Evolutionary conservation across 1,140 invertebrate species (phyloP).

Genomic region (Drosophila sp.): DNA sequence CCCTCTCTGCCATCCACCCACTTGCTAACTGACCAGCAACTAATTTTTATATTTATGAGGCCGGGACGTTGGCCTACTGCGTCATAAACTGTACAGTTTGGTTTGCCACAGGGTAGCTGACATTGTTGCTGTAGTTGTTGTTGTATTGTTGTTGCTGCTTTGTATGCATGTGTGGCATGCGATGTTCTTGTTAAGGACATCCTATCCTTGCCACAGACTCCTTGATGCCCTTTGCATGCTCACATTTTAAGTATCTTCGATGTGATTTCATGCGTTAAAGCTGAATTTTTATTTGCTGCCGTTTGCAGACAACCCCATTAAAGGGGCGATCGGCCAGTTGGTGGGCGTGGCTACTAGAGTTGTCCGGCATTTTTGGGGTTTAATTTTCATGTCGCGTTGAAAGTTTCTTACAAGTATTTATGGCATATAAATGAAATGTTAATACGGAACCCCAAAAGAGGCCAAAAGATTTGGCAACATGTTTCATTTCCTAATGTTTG

Average conservation of each 20-base stretch:
- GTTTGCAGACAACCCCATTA: slow-evolving; percentile 58
- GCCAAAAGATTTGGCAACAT: slow-evolving; percentile 20
- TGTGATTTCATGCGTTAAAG: slow-evolving; percentile 83
- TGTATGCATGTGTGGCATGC: slow-evolving; percentile 57
- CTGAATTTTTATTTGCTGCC: slow-evolving; percentile 75
- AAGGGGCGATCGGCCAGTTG: slow-evolving; percentile 7
- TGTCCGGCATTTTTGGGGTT: slow-evolving; percentile 32
- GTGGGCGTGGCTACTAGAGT: neutral
- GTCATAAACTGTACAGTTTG: slow-evolving; percentile 77
- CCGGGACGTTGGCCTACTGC: slow-evolving; percentile 73
- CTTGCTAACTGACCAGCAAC: slow-evolving; percentile 81
- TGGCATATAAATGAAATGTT: slow-evolving; percentile 81
- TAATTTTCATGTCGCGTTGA: slow-evolving; percentile 81
- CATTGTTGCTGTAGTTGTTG: slow-evolving; percentile 10
- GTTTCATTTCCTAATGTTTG: slow-evolving; percentile 60
- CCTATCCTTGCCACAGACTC: slow-evolving; percentile 60
- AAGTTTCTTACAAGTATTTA: slow-evolving; percentile 77
- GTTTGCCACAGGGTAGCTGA: slow-evolving; percentile 43
- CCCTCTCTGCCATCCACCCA: slow-evolving; percentile 40
- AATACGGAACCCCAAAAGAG: neutral
- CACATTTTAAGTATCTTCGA: slow-evolving; percentile 76
- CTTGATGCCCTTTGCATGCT: slow-evolving; percentile 71
- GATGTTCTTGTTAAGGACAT: slow-evolving; percentile 45
- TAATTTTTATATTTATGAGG: slow-evolving; percentile 82
- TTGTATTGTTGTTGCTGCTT: slow-evolving; percentile 51